Percentiles rank a stretch among this genome's conserved stretches.
Evolutionary conservation across 2,797 vertebrate species (phyloP).

Genomic region (Dipus sagitta): DNA sequence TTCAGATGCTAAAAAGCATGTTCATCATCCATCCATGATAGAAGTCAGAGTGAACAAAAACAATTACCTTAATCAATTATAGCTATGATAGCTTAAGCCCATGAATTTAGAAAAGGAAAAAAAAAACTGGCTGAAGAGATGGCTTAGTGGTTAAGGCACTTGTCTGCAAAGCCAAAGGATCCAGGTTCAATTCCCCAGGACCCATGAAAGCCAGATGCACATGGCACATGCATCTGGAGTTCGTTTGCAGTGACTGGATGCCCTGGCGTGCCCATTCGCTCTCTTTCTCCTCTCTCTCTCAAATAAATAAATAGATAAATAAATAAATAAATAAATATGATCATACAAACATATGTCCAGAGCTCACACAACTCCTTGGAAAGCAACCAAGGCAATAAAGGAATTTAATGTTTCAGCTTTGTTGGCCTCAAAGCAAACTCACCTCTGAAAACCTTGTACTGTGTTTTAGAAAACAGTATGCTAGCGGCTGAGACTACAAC

Average conservation of each 20-base stretch:
- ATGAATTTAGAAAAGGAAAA: not conserved
- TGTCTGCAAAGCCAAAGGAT: too few relatives aligned
- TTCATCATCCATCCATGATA: not conserved
- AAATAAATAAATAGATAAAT: not conserved
- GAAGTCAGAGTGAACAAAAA: not conserved
- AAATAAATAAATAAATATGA: constrained; percentile 2
- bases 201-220: too few relatives aligned
- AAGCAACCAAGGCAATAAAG: not conserved
- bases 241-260: too few relatives aligned
- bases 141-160: too few relatives aligned
- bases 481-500: too few relatives aligned
- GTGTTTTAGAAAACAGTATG: not conserved
- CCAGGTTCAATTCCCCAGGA: too few relatives aligned
- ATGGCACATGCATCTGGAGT: too few relatives aligned
- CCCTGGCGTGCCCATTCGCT: too few relatives aligned
- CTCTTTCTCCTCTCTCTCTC: too few relatives aligned
- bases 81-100: not conserved
- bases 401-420: not conserved
- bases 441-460: not conserved
- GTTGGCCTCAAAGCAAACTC: not conserved
- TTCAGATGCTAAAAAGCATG: too few relatives aligned
- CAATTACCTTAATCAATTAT: not conserved
- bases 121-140: too few relatives aligned
- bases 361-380: not conserved
- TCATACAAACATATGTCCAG: not conserved